phyloP scores from a whole-genome alignment of 2,113 vertebrate genomes.

The Phyllostomus hastatus region DNA sequence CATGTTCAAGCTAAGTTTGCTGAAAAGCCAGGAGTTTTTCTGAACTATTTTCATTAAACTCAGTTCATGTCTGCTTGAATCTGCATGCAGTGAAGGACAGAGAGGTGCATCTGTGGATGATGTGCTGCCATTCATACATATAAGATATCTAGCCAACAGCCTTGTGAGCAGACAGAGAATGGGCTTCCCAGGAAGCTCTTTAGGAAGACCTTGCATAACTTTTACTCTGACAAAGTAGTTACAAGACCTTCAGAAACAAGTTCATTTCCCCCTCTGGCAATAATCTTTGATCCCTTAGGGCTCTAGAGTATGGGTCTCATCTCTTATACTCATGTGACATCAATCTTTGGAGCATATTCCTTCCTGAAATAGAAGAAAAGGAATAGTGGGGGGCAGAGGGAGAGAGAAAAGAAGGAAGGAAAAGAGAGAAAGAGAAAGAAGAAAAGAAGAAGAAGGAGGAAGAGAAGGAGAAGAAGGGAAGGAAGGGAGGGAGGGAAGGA shows the following conservation, averaged over 20 bases:
- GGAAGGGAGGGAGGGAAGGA: too few relatives aligned
- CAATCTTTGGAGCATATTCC: neutral
- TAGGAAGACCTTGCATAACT: neutral
- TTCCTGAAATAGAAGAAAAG: neutral
- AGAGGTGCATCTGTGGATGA: neutral
- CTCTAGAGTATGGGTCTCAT: neutral
- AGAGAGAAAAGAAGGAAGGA: neutral
- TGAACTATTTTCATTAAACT: neutral
- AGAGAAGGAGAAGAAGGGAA: too few relatives aligned
- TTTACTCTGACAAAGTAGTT: neutral
- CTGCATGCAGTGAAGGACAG: neutral
- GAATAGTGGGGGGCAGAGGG: neutral
- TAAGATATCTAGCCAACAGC: neutral
- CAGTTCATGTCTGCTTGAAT: neutral
- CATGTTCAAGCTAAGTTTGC: neutral
- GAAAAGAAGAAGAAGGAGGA: too few relatives aligned
- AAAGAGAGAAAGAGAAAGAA: too few relatives aligned
- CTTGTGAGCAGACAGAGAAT: neutral
- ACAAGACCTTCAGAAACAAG: neutral
- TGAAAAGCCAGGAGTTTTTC: neutral
- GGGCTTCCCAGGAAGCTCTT: neutral
- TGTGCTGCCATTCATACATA: accelerated
- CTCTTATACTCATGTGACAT: neutral
- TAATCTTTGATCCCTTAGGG: neutral
- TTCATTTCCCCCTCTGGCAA: neutral